These are phyloP conservation scores for Macrochelys suwanniensis DNA, from an alignment of 2,797 vertebrate genomes.

Conservation along the genomic window DNA sequence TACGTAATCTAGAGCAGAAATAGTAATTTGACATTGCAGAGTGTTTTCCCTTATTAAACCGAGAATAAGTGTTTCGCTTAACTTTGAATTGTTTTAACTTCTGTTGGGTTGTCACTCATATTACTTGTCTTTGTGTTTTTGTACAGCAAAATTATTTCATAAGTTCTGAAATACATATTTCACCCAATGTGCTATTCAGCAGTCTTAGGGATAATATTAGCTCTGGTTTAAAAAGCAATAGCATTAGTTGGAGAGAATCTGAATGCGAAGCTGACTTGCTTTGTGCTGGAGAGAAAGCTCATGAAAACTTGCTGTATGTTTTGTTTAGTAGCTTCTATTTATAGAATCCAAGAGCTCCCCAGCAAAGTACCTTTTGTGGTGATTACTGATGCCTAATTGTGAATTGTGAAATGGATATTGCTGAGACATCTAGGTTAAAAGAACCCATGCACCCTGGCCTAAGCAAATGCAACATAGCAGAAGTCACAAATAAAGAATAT, in stretches of 20 bases:
- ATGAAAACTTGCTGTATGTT: background rate
- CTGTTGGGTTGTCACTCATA: background rate
- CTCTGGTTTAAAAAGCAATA: background rate
- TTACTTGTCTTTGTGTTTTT: background rate
- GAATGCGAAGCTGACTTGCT: background rate
- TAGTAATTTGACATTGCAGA: accelerated
- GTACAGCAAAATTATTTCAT: background rate
- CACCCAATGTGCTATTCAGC: background rate
- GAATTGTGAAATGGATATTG: background rate
- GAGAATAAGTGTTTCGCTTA: background rate
- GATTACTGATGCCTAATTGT: background rate
- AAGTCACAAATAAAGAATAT: background rate
- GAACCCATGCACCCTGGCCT: background rate
- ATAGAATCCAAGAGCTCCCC: background rate
- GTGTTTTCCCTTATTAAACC: background rate
- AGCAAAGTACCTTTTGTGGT: background rate
- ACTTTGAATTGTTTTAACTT: background rate
- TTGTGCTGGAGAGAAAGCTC: background rate
- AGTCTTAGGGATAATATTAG: background rate
- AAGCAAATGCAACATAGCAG: background rate
- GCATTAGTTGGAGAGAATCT: background rate
- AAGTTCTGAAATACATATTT: background rate
- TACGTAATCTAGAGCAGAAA: background rate
- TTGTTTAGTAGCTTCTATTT: background rate
- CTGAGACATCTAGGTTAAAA: background rate